Conservation (phyloP, 2,888 invertebrate species). For the Aromia moschata region DNA sequence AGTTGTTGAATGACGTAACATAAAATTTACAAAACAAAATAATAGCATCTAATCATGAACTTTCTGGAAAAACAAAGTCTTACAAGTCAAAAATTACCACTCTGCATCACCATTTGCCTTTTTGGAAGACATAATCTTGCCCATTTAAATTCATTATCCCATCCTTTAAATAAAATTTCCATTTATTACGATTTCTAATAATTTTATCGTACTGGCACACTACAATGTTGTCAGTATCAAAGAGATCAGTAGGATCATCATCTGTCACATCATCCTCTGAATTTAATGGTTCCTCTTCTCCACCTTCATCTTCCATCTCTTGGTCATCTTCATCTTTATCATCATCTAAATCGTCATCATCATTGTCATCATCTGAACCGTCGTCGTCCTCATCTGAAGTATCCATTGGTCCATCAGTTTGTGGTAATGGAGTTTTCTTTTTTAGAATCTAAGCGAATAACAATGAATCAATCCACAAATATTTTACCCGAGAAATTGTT, state of each 20-base stretch:
- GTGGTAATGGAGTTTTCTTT: conserved; percentile 31
- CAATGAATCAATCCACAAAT: too few relatives aligned
- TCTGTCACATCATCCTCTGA: conserved; percentile 98
- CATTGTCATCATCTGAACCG: conserved; percentile 70
- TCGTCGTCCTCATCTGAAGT: conserved; percentile 82
- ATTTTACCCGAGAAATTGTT: not conserved
- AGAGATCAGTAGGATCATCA: conserved; percentile 92
- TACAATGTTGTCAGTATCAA: conserved; percentile 99
- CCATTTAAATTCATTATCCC: conserved; percentile 99
- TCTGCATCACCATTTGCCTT: conserved; percentile 99
- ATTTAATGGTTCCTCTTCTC: conserved; percentile 87
- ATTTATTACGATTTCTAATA: conserved; percentile 92
- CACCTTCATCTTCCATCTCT: conserved; percentile 62
- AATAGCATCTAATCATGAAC: conserved; percentile 21
- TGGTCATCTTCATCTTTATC: conserved; percentile 71
- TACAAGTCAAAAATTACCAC: conserved; percentile 80
- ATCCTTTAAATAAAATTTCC: conserved; percentile 99
- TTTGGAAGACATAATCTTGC: conserved; percentile 98
- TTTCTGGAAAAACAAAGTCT: too few relatives aligned
- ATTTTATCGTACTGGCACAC: conserved; percentile 99
- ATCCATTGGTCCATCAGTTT: conserved; percentile 69
- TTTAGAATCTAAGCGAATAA: conserved; percentile 10
- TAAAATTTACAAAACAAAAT: conserved; percentile 15
- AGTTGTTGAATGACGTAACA: not conserved
- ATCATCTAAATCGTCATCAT: conserved; percentile 72